These are phyloP conservation scores for Ptilorrhoa leucosticta DNA, from an alignment of 2,113 vertebrate species.

Conservation along the genomic window DNA sequence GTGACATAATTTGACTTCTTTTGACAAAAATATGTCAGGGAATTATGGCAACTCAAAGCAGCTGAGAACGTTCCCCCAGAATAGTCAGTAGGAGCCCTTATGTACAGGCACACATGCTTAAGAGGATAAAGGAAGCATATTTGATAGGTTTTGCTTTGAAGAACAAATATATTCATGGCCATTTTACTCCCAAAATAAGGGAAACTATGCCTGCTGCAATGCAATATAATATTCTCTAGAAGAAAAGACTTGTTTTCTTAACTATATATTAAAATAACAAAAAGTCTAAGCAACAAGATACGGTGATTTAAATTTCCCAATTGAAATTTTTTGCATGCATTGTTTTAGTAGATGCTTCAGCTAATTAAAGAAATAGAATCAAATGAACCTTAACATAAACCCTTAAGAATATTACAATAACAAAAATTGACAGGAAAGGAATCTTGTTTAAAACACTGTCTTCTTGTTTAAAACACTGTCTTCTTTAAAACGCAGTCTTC, in stretches of 20 bases:
- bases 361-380: background rate
- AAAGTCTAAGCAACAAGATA: background rate
- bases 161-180: background rate
- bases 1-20: background rate
- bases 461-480: background rate
- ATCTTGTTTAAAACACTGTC: background rate
- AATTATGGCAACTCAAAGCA: background rate
- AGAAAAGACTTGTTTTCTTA: slow-evolving; percentile 17
- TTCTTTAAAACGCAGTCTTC: too few relatives aligned
- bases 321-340: background rate
- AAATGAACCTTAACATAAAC: background rate
- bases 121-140: background rate
- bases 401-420: background rate
- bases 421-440: background rate
- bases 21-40: background rate
- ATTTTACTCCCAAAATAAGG: background rate
- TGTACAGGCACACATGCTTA: background rate
- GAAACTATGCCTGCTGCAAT: background rate
- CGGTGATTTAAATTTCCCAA: background rate
- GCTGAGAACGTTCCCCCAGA: background rate
- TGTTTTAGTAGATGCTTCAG: background rate
- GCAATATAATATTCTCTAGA: background rate
- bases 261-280: background rate
- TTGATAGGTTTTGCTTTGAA: background rate
- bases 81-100: background rate